A percentile compares a stretch with the other conserved stretches of the same genome.
Evolutionary conservation across 1,140 invertebrate species (phyloP).

Genomic region (Macrobrachium nipponense): DNA sequence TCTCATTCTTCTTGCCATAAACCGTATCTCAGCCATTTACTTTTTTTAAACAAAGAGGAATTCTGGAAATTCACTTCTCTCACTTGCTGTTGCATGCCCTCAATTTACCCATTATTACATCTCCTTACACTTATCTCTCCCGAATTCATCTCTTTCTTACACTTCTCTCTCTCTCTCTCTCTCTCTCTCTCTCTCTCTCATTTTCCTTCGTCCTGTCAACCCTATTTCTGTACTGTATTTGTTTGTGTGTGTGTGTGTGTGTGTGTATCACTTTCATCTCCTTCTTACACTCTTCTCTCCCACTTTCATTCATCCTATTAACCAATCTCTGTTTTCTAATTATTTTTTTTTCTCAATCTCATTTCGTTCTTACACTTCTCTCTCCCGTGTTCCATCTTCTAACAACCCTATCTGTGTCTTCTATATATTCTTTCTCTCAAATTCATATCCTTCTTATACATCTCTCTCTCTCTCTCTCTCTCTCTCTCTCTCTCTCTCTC

Average conservation of each 20-base stretch:
- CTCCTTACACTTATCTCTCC: not conserved
- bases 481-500: too few species aligned
- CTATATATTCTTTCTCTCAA: too few species aligned
- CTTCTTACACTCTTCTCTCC: not conserved
- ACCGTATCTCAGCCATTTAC: not conserved
- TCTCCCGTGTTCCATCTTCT: too few species aligned
- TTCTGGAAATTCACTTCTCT: not conserved
- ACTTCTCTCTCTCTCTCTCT: not conserved
- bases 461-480: too few species aligned
- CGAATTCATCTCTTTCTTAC: not conserved
- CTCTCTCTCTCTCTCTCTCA: not conserved
- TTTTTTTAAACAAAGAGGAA: not conserved
- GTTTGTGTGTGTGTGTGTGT: too few species aligned
- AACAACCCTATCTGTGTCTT: too few species aligned
- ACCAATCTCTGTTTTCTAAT: too few species aligned
- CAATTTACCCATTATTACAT: too few species aligned
- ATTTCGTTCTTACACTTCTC: too few species aligned
- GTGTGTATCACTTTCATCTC: not conserved
- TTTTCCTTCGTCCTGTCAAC: not conserved
- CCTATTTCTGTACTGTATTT: not conserved
- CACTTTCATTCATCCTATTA: too few species aligned
- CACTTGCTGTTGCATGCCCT: not conserved
- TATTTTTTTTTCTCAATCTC: too few species aligned
- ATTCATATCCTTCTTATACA: too few species aligned
- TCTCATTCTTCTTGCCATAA: not conserved